Evolutionary conservation across 2,797 vertebrate species (phyloP).

Genomic region (Enteromius afrohamiltoni): DNA sequence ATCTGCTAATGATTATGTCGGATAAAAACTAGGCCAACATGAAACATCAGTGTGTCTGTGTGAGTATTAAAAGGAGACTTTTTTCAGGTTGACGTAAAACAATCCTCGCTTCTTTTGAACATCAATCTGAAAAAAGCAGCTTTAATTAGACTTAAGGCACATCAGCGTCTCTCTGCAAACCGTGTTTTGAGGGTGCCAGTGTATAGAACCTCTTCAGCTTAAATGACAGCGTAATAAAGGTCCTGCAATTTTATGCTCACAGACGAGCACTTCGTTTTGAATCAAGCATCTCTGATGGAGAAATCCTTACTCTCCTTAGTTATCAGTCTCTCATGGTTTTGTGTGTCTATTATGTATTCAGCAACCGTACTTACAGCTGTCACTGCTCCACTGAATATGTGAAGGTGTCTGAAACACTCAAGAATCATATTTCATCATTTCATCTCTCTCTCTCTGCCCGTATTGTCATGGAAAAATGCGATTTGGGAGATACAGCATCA

Average conservation of each 20-base stretch:
- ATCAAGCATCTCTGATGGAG: not conserved
- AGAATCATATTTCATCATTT: slow-evolving; percentile 13
- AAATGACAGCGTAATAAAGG: slow-evolving; percentile 13
- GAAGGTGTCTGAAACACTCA: slow-evolving; percentile 26
- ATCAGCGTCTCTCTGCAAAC: not conserved
- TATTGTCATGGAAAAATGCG: slow-evolving; percentile 13
- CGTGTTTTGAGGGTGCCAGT: not conserved
- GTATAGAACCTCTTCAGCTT: not conserved
- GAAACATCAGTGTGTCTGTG: not conserved
- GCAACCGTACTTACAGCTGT: slow-evolving; percentile 4
- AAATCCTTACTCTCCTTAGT: not conserved
- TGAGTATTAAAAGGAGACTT: not conserved
- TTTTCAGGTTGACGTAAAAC: slow-evolving; percentile 4
- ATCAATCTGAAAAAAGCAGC: not conserved
- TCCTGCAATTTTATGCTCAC: slow-evolving; percentile 8
- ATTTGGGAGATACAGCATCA: slow-evolving; percentile 5
- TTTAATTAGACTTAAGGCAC: not conserved
- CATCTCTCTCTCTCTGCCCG: slow-evolving; percentile 12
- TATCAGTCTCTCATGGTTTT: not conserved
- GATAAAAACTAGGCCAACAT: slow-evolving; percentile 9
- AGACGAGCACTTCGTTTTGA: not conserved
- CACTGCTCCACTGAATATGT: slow-evolving; percentile 33
- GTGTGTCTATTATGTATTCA: slow-evolving; percentile 29
- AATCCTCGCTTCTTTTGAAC: not conserved
- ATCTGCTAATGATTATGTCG: not conserved